These are phyloP conservation scores for Pogonomyrmex californicus DNA, from an alignment of 1,140 invertebrate genomes.

Conservation along the genomic window DNA sequence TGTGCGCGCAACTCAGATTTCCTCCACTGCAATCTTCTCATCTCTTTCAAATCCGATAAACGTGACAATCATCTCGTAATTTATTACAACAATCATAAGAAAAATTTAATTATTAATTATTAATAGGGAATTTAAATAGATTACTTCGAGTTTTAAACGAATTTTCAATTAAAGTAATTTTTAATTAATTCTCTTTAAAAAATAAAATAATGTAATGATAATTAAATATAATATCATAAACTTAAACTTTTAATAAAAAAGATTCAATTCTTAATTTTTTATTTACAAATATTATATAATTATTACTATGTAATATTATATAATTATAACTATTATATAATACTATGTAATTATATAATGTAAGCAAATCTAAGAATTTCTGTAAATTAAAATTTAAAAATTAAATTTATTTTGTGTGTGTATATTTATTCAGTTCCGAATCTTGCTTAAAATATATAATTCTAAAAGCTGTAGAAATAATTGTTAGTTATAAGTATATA, in stretches of 20 bases:
- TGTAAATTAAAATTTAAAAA: neutral
- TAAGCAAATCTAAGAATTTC: neutral
- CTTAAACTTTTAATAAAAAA: neutral
- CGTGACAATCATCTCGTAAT: neutral
- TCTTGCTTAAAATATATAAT: neutral
- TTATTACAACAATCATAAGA: neutral
- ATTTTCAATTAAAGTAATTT: neutral
- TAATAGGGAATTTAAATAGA: neutral
- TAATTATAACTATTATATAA: too few species aligned
- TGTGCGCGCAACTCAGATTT: slow-evolving; percentile 55
- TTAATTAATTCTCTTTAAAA: neutral
- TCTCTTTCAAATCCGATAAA: neutral
- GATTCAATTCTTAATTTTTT: neutral
- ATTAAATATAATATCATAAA: slow-evolving; percentile 11
- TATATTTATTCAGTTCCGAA: neutral
- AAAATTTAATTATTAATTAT: neutral
- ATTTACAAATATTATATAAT: neutral
- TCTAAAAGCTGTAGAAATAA: neutral
- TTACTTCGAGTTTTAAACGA: neutral
- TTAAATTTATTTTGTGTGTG: neutral
- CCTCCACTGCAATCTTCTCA: slow-evolving; percentile 26
- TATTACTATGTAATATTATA: too few species aligned
- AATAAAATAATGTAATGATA: neutral
- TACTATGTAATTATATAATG: too few species aligned
- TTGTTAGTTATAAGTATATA: neutral